Percentiles rank a stretch among this genome's conserved stretches.
Conservation (phyloP, 2,113 vertebrate species). For the Zosterops borbonicus region DNA sequence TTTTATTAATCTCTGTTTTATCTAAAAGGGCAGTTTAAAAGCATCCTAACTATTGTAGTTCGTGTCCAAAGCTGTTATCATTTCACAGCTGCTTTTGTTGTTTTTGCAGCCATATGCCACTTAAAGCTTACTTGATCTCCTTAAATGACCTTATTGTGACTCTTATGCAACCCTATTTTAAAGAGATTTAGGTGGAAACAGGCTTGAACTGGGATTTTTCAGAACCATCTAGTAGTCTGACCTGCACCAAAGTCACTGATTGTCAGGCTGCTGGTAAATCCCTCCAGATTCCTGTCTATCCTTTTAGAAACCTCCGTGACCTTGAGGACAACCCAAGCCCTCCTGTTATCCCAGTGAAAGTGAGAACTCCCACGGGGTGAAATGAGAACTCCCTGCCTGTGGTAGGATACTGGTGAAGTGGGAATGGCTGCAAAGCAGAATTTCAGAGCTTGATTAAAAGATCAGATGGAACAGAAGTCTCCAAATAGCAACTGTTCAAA, state of each 20-base stretch:
- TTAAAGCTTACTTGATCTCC: constrained; percentile 2
- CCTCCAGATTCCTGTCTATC: background rate
- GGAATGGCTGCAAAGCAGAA: background rate
- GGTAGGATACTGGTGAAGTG: background rate
- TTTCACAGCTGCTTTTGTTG: constrained; percentile 15
- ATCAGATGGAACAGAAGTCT: background rate
- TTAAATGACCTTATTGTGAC: constrained; percentile 5
- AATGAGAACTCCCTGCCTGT: background rate
- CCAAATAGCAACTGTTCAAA: background rate
- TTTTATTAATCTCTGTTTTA: background rate
- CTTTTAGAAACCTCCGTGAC: background rate
- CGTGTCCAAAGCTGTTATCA: background rate
- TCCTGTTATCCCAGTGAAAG: background rate
- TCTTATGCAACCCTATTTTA: background rate
- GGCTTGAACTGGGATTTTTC: background rate
- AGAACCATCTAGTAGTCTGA: background rate
- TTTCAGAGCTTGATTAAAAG: background rate
- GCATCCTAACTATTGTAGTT: background rate
- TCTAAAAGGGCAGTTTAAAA: background rate
- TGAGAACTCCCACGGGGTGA: background rate
- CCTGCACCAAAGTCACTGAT: background rate
- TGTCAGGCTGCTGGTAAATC: background rate
- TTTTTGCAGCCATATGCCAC: background rate
- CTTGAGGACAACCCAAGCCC: background rate
- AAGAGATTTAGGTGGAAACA: background rate